Evolutionary conservation across 2,888 invertebrate genomes (phyloP).

Genomic region (Cloeon dipterum): DNA sequence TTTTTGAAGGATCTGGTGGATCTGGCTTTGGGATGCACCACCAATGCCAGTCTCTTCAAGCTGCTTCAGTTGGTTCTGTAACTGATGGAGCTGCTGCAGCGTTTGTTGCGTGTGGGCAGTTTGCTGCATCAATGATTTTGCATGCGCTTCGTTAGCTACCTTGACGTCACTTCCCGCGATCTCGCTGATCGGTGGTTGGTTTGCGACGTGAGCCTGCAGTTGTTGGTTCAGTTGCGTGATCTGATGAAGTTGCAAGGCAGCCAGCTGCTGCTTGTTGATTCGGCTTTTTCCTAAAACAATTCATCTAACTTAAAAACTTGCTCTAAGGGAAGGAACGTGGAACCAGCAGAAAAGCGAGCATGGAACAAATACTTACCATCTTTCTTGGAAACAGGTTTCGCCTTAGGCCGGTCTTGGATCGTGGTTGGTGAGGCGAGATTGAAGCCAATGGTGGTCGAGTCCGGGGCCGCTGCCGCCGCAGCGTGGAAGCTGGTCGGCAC

Average conservation of each 20-base stretch:
- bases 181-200: constrained; percentile 17
- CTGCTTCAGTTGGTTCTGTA: constrained; percentile 7
- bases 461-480: background rate
- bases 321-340: too few relatives aligned
- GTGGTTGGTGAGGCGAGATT: constrained; percentile 25
- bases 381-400: constrained; percentile 57
- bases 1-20: constrained; percentile 14
- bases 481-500: background rate
- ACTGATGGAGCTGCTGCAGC: constrained; percentile 2
- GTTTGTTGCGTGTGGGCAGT: constrained; percentile 3
- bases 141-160: background rate
- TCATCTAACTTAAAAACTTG: too few relatives aligned
- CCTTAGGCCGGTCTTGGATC: constrained; percentile 64
- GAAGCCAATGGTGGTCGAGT: background rate
- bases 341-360: constrained; percentile 21
- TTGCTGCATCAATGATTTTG: background rate
- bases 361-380: constrained; percentile 49
- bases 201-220: constrained; percentile 8
- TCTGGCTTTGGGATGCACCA: constrained; percentile 11
- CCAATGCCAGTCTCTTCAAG: constrained; percentile 4
- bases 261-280: constrained; percentile 19
- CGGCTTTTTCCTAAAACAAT: constrained; percentile 7
- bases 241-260: constrained; percentile 21
- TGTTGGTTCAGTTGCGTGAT: constrained; percentile 14
- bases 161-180: constrained; percentile 23